Evolutionary conservation across 2,113 vertebrate genomes (phyloP), one percentile per base, ranked within the genome.

Genomic region (Echinops telfairi): DNA sequence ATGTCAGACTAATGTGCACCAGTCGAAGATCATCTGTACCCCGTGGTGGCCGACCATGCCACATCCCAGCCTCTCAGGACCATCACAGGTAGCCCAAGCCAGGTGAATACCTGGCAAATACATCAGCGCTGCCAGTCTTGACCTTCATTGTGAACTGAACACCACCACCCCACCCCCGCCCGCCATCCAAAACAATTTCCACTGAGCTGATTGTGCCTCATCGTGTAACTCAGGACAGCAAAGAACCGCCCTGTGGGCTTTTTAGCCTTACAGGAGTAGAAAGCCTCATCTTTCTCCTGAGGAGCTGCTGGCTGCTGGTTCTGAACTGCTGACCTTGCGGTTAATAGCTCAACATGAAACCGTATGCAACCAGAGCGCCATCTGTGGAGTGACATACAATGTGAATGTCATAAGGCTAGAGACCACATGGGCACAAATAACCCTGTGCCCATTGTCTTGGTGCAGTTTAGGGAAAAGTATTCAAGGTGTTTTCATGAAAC

Each of bases 1-100:
- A 66, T 0, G 0, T 8, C 57, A 47, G 0, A 57, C 23, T n/a
- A 76, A 70, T 0, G 3, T 6, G 7, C 19, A 22, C n/a, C 64
- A n/a, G 33, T 43, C 53, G 10, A 73, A 68, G 40, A 36, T 17
- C 53, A 36, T 14, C 27, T 7, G 36, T 33, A n/a, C 40, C 14
- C 33, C 14, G 29, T 0, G 22, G 71, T 12, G 47, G 38, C 53
- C 68, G 86, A 9, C 47, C 47, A 53, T 6, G 47, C 40, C 40
- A 40, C 40, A 40, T 7, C 40, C 40, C 40, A 40, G 40, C 40
- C 40, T 40, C 40, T 29, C 1, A 77, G 85, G 84, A 57, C n/a
- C 68, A 62, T 2, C 47, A 53, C 15, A 89, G 57, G 73, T 53
- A 33, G 76, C 27, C 36, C 7, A 23, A 38, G 70, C 64, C 80